phyloP scores from a whole-genome alignment of 2,888 invertebrate species.

The Micoletzkya japonica region DNA sequence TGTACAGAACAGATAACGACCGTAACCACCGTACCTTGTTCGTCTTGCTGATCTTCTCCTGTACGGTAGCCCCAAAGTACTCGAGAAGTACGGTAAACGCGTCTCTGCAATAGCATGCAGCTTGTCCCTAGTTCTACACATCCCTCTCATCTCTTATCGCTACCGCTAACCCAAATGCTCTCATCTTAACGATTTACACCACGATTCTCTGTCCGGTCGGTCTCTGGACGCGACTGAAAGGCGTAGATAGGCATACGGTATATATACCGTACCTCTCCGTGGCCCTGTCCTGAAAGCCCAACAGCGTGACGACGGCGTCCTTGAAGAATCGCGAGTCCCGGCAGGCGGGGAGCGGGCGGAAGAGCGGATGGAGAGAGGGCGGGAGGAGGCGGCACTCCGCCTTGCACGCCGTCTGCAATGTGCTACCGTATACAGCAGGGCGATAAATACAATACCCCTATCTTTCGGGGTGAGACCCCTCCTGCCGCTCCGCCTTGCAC shows the following conservation, averaged over 20 bases:
- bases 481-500: neutral
- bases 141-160: neutral
- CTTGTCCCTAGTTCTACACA: too few relatives aligned
- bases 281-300: neutral
- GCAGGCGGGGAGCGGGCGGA: constrained; percentile 22
- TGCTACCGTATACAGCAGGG: neutral
- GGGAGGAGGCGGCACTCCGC: neutral
- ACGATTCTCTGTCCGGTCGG: too few relatives aligned
- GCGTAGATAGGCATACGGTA: too few relatives aligned
- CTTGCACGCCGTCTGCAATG: constrained; percentile 1
- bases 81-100: neutral
- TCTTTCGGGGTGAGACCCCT: neutral
- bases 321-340: constrained; percentile 6
- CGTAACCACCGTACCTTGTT: neutral
- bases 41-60: neutral
- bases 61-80: neutral
- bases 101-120: neutral
- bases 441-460: neutral
- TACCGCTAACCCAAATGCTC: neutral
- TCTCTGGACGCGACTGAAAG: too few relatives aligned
- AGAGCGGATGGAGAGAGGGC: constrained; percentile 22
- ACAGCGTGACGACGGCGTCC: neutral
- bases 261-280: neutral
- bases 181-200: too few relatives aligned
- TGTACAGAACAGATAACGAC: too few relatives aligned